Percentiles rank a stretch among this genome's conserved stretches.
phyloP scores from a whole-genome alignment of 2,113 vertebrate species.

The Strix uralensis region DNA sequence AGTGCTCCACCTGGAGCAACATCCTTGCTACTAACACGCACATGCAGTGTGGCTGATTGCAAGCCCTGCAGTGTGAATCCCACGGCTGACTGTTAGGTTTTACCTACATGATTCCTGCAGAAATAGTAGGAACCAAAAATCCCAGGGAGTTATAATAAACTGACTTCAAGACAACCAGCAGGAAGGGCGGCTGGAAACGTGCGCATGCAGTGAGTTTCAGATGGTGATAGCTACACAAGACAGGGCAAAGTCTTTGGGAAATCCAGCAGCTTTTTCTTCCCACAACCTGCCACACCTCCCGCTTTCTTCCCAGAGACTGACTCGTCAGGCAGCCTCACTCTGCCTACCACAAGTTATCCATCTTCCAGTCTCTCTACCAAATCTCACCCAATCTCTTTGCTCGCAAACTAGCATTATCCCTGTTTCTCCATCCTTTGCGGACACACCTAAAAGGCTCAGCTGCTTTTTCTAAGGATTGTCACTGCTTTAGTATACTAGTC shows the following conservation, averaged over 20 bases:
- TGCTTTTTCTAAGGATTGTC: neutral
- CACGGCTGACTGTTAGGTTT: neutral
- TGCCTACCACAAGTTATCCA: neutral
- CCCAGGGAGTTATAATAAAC: neutral
- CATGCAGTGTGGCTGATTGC: rapidly evolving
- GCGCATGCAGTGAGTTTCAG: rapidly evolving
- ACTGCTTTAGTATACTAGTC: neutral
- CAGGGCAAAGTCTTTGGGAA: slow-evolving; percentile 54
- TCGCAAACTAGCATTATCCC: neutral
- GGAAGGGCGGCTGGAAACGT: neutral
- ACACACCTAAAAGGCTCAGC: neutral
- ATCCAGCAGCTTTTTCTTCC: slow-evolving; percentile 32
- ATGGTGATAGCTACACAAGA: neutral
- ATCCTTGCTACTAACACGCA: rapidly evolving
- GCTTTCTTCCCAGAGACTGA: slow-evolving; percentile 1
- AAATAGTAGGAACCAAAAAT: neutral
- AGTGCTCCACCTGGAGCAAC: neutral
- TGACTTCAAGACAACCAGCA: neutral
- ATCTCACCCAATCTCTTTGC: neutral
- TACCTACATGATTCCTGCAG: neutral
- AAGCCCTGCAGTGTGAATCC: neutral
- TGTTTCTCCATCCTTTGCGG: neutral
- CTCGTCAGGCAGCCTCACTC: neutral
- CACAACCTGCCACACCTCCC: slow-evolving; percentile 52
- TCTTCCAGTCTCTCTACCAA: neutral